Base-by-base conservation (phyloP, 2,797 vertebrate genomes). In the Esox lucius region DNA sequence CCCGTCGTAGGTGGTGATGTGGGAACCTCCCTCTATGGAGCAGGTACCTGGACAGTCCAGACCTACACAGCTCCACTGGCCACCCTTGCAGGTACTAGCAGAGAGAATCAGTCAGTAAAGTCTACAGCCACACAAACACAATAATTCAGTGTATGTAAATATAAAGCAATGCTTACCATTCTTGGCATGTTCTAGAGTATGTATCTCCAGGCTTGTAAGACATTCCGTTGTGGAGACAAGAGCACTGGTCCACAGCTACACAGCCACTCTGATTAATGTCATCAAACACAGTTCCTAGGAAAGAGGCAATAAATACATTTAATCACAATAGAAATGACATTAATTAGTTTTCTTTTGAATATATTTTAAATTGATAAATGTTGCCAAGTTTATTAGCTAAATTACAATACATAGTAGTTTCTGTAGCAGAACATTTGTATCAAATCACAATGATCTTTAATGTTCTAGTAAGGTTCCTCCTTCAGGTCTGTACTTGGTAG, bases 1-100 rank as follows among this genome's bases (percentile, higher is more conserved):
- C 31, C 90, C 93, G 78, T 97, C 96, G 0, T 89, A 97, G 0
- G 96, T 96, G 74, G 89, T 93, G 74, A 96, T 61, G 74, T 96
- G 95, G 83, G 94, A 94, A 68, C 95, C 95, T 78, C 95, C 95
- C 79, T 91, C 83, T 65, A 97, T 28, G 64, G 93, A 93, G 79
- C 96, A 97, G 61, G 80, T 90, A 78, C 91, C 93, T 26, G 93
- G 92, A 79, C 95, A 96, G 35, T 92, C 81, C 35, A 75, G 76
- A 39, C 88, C 77, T 26, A 72, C 6, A 62, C 95, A 96, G 31
- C 0, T 82, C 96, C 96, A 97, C 72, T 91, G 81, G 28, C 95
- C 94, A 28, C 81, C 83, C 24, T 31, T 68, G 73, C 96, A 97
- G 35, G 77, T 90, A 73, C 96, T 97, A 80, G 46, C 12, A 80